Base-by-base conservation (phyloP, 2,888 invertebrate genomes). In the Drosophila nigricruria region DNA sequence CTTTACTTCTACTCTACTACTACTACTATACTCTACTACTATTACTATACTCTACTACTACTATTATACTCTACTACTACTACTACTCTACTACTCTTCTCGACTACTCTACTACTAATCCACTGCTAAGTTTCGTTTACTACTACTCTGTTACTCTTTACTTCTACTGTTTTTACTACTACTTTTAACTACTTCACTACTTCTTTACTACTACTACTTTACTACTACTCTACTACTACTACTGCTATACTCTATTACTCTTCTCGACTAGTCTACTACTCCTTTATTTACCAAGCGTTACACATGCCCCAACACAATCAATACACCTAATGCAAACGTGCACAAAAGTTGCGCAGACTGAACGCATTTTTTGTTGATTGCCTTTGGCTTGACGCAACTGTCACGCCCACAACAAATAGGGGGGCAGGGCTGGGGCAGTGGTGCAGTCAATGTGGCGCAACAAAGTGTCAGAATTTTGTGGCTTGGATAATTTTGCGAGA, bases 331-430 rank as follows among this genome's bases (percentile, higher is more conserved):
- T 9, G 20, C 30, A 56, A 16, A 30, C 20, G 20, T 20, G n/a
- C n/a, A n/a, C 18, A 27, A 52, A 42, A n/a, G 23, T 32, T 34
- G 54, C 59, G 67, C 76, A 61, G 64, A 66, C 74, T 60, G 68
- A 75, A 78, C 70, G 64, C 75, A 77, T 89, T 82, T 70, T 71
- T 66, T 68, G 73, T 68, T 85, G 80, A 88, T 85, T 85, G 85
- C 82, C 71, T 49, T 30, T 72, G 77, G 77, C 82, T 84, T 82
- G 79, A 68, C 42, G 72, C 81, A 69, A 67, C 72, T 30, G 57
- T 23, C 69, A 84, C 79, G 85, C 88, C 85, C 65, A 64, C 61
- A 45, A 40, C 20, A 25, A 53, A 32, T 18, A 8, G 36, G 20
- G n/a, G 1, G 20, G 14, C 10, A 16, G 23, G 12, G 40, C 4